Conservation (phyloP, 2,888 invertebrate genomes). For the Plebejus argus region DNA sequence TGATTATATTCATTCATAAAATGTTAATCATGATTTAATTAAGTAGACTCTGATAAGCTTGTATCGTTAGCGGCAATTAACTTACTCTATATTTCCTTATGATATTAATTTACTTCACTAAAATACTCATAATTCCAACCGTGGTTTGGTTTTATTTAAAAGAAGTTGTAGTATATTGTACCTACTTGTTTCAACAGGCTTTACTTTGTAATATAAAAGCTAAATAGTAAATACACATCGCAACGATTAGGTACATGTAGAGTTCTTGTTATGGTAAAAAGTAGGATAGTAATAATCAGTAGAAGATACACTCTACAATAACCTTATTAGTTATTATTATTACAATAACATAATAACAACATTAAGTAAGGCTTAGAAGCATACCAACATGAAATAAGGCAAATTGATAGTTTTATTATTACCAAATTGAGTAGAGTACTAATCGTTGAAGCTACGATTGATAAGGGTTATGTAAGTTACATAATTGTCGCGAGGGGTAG, state of each 20-base stretch:
- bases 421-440: not conserved
- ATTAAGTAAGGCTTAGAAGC: not conserved
- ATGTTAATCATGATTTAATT: conserved; percentile 9
- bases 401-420: not conserved
- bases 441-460: not conserved
- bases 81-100: not conserved
- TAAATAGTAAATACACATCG: no score
- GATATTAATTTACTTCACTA: not conserved
- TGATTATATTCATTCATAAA: not conserved
- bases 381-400: not conserved
- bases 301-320: no score
- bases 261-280: no score
- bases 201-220: not conserved
- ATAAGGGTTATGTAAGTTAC: not conserved
- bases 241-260: no score
- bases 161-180: not conserved
- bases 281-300: no score
- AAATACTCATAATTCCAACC: not conserved
- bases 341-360: no score
- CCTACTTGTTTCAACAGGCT: not conserved
- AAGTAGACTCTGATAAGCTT: not conserved
- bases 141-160: not conserved
- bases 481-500: conserved; percentile 35
- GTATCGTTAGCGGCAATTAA: not conserved
- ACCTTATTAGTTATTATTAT: no score